Conservation (phyloP, 1,140 invertebrate genomes). For the Sycophila sp. region DNA sequence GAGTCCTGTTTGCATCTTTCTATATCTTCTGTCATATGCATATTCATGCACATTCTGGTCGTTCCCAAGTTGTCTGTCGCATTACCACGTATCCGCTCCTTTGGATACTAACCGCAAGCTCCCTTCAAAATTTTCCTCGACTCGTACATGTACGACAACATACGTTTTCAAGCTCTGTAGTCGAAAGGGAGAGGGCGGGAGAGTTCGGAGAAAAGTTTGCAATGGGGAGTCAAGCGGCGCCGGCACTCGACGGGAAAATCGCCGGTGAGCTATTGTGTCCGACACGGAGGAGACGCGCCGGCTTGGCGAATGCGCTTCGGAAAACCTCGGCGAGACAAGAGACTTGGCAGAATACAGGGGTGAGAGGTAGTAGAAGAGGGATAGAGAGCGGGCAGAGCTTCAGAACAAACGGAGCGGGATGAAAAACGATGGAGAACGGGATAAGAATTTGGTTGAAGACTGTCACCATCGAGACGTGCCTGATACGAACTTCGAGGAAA, state of each 20-base stretch:
- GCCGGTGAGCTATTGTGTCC: conserved; percentile 43
- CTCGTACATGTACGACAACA: not conserved
- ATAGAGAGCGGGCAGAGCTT: not conserved
- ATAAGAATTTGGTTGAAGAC: not conserved
- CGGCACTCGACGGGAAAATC: conserved; percentile 45
- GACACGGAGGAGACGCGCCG: conserved; percentile 30
- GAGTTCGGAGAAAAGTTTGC: not conserved
- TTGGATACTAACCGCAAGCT: too few species aligned
- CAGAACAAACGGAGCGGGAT: too few species aligned
- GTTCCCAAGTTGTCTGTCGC: too few species aligned
- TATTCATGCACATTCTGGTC: too few species aligned
- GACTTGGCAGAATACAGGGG: too few species aligned
- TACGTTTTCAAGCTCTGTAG: too few species aligned
- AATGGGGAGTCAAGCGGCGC: conserved; percentile 45
- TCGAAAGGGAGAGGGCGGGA: not conserved
- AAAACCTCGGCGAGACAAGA: not conserved
- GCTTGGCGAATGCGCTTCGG: not conserved
- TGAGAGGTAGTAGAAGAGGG: too few species aligned
- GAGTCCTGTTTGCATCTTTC: too few species aligned
- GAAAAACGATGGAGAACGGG: too few species aligned
- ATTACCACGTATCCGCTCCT: too few species aligned
- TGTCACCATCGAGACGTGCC: not conserved
- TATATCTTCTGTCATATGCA: too few species aligned
- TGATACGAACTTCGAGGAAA: too few species aligned
- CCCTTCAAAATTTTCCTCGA: not conserved